Evolutionary conservation across 2,888 invertebrate species (phyloP), one percentile per base, ranked within the genome.

Genomic region (Thymelicus acteon): DNA sequence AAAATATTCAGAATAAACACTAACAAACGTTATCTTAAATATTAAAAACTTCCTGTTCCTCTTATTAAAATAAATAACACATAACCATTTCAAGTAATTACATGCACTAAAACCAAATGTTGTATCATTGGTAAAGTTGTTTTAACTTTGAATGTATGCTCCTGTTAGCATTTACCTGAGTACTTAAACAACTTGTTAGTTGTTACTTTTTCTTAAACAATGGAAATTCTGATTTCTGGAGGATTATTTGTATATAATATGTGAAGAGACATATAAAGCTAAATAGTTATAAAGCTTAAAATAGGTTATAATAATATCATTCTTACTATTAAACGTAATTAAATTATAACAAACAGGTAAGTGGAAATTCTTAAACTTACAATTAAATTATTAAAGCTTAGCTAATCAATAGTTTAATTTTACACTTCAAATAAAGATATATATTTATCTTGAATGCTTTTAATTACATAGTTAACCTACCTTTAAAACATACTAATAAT

Each of bases 111-210:
- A 54, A 40, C 54, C 19, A 40, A 65, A 49, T 62, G 62, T 49
- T 54, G 52, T 52, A 54, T 57, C 64, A 65, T 65, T 57, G 40
- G 40, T 24, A 54, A 57, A 65, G 64, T 65, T 54, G 7, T 44
- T 37, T 8, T 7, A 60, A 47, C 66, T 60, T 57, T n/a, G 40
- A 65, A 40, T 40, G 40, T 48, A 7, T 24, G 63, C 37, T 31
- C n/a, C 24, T 47, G 37, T 66, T 66, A 37, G 57, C 19, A 12
- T 47, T 58, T 58, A 47, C 66, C 15, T 40, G 7, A 37, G 63
- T 31, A 37, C 40, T 65, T 44, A 44, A 12, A 44, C 57, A 57
- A 19, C n/a, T 44, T 44, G 57, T 31, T 65, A 57, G 12, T 10
- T 52, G 39, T 39, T 64, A 24, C 37, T 37, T 31, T 40, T 44